Conservation (phyloP, 2,113 vertebrate genomes). For the Corythaeola cristata region DNA sequence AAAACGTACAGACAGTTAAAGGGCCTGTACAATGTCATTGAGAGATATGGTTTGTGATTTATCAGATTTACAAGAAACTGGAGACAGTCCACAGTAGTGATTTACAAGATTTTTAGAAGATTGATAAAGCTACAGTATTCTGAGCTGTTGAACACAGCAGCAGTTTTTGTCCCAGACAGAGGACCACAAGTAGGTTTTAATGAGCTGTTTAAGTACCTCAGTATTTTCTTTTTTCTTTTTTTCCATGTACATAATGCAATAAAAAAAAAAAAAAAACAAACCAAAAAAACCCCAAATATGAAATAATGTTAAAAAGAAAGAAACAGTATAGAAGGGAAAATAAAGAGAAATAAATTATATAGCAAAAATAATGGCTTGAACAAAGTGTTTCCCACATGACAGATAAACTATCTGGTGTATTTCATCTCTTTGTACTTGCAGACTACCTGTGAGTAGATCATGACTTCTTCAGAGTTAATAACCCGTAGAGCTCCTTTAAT, state of each 20-base stretch:
- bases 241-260: neutral
- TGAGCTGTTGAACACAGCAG: neutral
- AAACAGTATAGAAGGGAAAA: neutral
- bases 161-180: neutral
- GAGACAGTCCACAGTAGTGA: neutral
- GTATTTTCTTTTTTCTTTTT: neutral
- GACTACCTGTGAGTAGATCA: neutral
- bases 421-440: neutral
- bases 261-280: neutral
- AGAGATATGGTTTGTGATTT: neutral
- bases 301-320: neutral
- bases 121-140: neutral
- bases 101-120: neutral
- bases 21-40: neutral
- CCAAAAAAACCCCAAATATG: neutral
- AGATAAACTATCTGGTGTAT: neutral
- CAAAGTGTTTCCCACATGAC: neutral
- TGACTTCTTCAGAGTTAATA: conserved; percentile 16
- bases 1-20: neutral
- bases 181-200: neutral
- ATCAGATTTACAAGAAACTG: neutral
- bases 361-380: conserved; percentile 11
- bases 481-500: neutral
- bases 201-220: neutral
- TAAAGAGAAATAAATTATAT: neutral